Conservation (phyloP, 2,113 vertebrate genomes). For the Cnemophilus loriae region DNA sequence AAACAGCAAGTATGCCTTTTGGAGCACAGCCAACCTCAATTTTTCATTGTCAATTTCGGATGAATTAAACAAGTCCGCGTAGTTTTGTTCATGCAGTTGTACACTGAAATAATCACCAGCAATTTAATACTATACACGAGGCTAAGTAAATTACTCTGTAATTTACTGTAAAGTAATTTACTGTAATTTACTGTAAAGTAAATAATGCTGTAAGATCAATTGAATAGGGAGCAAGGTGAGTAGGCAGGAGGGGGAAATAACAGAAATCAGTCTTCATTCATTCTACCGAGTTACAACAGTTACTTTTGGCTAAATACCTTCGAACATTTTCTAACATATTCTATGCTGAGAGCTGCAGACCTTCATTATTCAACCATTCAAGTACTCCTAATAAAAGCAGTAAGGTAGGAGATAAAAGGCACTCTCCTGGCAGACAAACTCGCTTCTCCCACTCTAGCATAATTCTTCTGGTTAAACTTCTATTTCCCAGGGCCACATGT, state of each 20-base stretch:
- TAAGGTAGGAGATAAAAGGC: fast-evolving
- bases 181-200: too few species aligned
- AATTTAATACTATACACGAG: background rate
- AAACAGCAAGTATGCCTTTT: background rate
- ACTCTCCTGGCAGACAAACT: fast-evolving
- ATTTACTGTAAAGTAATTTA: too few species aligned
- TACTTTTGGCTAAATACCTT: background rate
- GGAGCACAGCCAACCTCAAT: background rate
- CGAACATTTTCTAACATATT: background rate
- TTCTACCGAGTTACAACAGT: background rate
- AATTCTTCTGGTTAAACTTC: background rate
- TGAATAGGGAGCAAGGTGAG: background rate
- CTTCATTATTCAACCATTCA: background rate
- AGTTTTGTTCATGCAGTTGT: background rate
- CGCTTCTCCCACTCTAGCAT: background rate
- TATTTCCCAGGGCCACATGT: fast-evolving
- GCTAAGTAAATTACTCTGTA: background rate
- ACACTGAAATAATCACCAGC: fast-evolving
- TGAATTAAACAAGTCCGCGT: background rate
- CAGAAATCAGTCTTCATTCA: background rate
- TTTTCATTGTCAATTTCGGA: background rate
- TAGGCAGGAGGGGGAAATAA: background rate
- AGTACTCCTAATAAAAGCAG: background rate
- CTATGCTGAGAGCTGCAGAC: background rate
- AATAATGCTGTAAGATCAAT: background rate